Evolutionary conservation across 30 jellyfish, hydroid and myxozoan species (phyloP).

Genomic region (Sanderia malayensis): DNA sequence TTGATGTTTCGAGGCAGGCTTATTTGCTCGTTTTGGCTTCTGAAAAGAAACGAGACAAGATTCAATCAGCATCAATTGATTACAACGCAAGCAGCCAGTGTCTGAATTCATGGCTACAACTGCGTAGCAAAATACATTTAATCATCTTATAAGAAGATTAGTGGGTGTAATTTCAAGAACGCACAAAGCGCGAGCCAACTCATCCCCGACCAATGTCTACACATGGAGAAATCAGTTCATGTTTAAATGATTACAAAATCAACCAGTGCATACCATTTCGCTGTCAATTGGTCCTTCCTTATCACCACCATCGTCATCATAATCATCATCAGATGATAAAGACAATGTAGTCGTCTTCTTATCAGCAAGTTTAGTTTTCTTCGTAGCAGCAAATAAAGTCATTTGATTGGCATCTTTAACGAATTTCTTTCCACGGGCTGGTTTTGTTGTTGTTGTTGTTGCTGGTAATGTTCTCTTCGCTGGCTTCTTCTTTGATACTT

Average conservation of each 20-base stretch:
- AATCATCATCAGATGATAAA: slow-evolving; percentile 21
- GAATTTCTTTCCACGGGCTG: slow-evolving; percentile 11
- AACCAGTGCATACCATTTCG: no score
- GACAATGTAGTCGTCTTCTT: slow-evolving; percentile 19
- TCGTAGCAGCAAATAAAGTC: slow-evolving; percentile 41
- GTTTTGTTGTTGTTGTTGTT: no score
- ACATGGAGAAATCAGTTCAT: no score
- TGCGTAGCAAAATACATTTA: no score
- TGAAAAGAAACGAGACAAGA: neutral
- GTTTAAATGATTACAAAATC: no score
- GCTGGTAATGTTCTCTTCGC: neutral
- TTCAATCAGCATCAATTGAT: no score
- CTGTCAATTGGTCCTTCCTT: neutral
- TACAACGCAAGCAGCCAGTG: no score
- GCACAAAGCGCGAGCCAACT: no score
- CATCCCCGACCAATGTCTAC: no score
- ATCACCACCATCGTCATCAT: slow-evolving; percentile 10
- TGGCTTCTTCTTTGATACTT: slow-evolving; percentile 3
- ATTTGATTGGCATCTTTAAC: slow-evolving; percentile 20
- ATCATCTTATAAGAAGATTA: no score
- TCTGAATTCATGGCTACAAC: no score
- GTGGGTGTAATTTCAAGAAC: no score
- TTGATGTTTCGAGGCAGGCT: neutral
- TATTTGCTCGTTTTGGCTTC: slow-evolving; percentile 17
- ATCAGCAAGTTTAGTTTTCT: slow-evolving; percentile 19